These are phyloP conservation scores for Pycnomerus fuliginosus DNA, from an alignment of 2,888 invertebrate genomes.

Conservation along the genomic window DNA sequence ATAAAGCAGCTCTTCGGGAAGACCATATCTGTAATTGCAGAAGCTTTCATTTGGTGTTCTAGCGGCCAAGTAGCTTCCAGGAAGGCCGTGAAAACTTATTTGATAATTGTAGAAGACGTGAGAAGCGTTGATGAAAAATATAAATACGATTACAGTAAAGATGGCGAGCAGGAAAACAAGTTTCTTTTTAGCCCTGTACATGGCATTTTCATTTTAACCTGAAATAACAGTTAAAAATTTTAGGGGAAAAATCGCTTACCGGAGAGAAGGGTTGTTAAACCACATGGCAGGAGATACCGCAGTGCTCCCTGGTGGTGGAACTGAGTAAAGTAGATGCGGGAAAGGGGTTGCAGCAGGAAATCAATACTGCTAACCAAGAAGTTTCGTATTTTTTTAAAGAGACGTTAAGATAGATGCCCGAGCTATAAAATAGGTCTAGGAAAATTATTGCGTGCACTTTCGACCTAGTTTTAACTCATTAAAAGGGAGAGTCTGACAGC, in stretches of 20 bases:
- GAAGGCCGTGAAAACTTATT: conserved; percentile 12
- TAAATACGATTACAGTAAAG: conserved; percentile 11
- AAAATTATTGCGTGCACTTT: no score
- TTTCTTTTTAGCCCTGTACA: conserved; percentile 11
- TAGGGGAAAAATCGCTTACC: not conserved
- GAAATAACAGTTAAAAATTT: conserved; percentile 3
- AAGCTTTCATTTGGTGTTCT: conserved; percentile 54
- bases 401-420: no score
- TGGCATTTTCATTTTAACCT: conserved; percentile 17
- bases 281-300: conserved; percentile 14
- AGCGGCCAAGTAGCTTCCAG: conserved; percentile 26
- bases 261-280: not conserved
- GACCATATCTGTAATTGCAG: conserved; percentile 63
- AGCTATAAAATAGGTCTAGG: no score
- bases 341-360: conserved; percentile 29
- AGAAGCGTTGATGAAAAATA: conserved; percentile 5
- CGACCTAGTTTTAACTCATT: no score
- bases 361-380: conserved; percentile 27
- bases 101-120: conserved; percentile 14
- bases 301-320: conserved; percentile 30
- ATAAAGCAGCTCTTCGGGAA: conserved; percentile 59
- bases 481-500: no score
- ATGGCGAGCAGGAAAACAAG: conserved; percentile 5
- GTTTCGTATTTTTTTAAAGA: no score
- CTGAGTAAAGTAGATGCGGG: conserved; percentile 26